Percentiles rank a stretch among this genome's conserved stretches.
Evolutionary conservation across 2,113 vertebrate species (phyloP).

Genomic region (Vidua macroura): DNA sequence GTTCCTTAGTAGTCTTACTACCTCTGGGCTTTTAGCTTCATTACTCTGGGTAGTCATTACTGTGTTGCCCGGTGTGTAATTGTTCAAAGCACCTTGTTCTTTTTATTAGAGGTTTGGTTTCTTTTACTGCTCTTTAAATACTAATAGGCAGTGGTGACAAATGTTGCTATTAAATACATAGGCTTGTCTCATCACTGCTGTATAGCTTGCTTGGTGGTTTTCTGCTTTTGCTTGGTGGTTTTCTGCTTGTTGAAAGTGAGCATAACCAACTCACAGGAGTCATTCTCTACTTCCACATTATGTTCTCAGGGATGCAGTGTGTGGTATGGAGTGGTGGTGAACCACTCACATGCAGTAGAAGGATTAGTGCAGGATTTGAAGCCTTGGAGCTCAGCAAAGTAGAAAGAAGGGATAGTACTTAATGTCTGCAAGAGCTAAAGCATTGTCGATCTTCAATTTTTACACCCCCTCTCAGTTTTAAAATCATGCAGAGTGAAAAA

Average conservation of each 20-base stretch:
- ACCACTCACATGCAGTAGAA: not conserved
- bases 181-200: not conserved
- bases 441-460: not conserved
- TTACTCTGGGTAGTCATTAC: conserved; percentile 5
- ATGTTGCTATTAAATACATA: not conserved
- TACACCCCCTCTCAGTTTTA: not conserved
- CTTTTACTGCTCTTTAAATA: conserved; percentile 47
- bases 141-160: conserved; percentile 29
- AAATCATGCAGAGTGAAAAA: not conserved
- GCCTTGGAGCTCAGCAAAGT: not conserved
- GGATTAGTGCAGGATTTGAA: not conserved
- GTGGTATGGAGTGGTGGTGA: not conserved
- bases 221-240: conserved; percentile 8
- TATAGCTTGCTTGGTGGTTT: not conserved
- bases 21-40: conserved; percentile 30
- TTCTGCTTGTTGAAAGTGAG: conserved; percentile 23
- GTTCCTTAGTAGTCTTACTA: conserved; percentile 19
- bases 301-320: not conserved
- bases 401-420: not conserved
- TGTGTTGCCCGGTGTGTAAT: conserved; percentile 8
- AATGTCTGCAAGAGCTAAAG: not conserved
- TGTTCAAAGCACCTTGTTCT: conserved; percentile 43
- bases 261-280: not conserved
- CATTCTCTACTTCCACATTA: not conserved
- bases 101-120: conserved; percentile 23